Base-by-base conservation (phyloP, 2,113 vertebrate species). In the Panthera leo region DNA sequence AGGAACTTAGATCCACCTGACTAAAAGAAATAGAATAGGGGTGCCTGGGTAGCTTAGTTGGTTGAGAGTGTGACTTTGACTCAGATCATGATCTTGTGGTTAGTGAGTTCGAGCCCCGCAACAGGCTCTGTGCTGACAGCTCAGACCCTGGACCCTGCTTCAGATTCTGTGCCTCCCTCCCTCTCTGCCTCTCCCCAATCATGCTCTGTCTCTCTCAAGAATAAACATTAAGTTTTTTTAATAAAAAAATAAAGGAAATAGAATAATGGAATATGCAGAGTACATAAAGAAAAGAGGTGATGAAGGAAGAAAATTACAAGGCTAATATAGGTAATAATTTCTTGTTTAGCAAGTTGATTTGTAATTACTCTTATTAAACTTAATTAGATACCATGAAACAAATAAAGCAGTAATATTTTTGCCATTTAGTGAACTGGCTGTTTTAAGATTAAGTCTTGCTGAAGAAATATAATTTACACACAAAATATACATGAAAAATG, bases 351-450 rank as follows among this genome's bases (percentile, higher is more conserved):
- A 93, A 95, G 31, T 84, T 97, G 70, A 34, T 23, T 51, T 83
- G 8, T 97, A 95, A 97, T 97, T 82, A 98, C 89, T 86, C 34
- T 80, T 95, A 92, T 95, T 95, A 61, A 92, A 90, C 89, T 97
- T 97, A 97, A 97, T 96, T 94, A 78, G 84, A 80, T 95, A 88
- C 78, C 93, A 85, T 73, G 36, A 51, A 45, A 83, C 75, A 27
- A 80, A 96, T 87, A 95, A 95, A 76, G 21, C 48, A 96, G 58
- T 21, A 63, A 95, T 91, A 36, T 96, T 94, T 80, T 61, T 93
- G 48, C 73, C 91, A 91, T 51, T 89, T 95, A 95, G 31, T 39
- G 42, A 95, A 95, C 85, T 86, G 95, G 27, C 21, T 93, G 14
- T 65, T 93, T 94, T 79, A 95, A 95, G 85, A 94, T 79, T 83